Conservation (phyloP, 2,113 vertebrate genomes). For the Ciconia boyciana region DNA sequence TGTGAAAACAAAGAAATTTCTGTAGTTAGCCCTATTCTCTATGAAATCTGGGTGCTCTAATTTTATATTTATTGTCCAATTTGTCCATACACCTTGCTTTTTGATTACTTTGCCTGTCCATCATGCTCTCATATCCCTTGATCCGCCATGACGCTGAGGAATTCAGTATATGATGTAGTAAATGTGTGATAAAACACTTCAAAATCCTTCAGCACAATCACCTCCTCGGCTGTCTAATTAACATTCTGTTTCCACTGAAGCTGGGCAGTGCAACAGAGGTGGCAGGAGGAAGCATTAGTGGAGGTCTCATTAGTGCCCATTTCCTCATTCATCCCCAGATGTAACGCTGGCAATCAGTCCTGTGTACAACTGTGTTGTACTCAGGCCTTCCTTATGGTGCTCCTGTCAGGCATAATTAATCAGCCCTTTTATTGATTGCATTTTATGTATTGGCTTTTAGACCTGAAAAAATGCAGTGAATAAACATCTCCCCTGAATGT, state of each 20-base stretch:
- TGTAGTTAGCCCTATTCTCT: not conserved
- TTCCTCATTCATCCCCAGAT: not conserved
- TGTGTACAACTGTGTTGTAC: not conserved
- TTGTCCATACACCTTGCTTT: not conserved
- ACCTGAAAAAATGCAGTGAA: not conserved
- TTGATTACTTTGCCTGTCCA: not conserved
- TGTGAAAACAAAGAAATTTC: not conserved
- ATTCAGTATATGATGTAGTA: not conserved
- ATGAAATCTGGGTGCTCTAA: not conserved
- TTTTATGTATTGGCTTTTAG: not conserved
- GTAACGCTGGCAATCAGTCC: not conserved
- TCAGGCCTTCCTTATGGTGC: constrained; percentile 9
- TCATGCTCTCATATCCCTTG: not conserved
- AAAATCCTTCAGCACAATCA: not conserved
- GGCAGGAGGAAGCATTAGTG: not conserved
- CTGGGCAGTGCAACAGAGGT: not conserved
- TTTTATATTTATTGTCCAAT: not conserved
- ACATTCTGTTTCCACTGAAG: not conserved
- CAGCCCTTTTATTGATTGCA: not conserved
- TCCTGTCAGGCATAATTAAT: constrained; percentile 33
- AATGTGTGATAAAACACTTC: not conserved
- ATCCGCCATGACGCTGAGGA: not conserved
- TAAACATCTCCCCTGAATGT: not conserved
- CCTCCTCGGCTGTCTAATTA: not conserved
- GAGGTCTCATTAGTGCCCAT: constrained; percentile 15